Evolutionary conservation across 2,113 vertebrate genomes (phyloP), one percentile per base, ranked within the genome.

Genomic region (Hepsetus odoe): DNA sequence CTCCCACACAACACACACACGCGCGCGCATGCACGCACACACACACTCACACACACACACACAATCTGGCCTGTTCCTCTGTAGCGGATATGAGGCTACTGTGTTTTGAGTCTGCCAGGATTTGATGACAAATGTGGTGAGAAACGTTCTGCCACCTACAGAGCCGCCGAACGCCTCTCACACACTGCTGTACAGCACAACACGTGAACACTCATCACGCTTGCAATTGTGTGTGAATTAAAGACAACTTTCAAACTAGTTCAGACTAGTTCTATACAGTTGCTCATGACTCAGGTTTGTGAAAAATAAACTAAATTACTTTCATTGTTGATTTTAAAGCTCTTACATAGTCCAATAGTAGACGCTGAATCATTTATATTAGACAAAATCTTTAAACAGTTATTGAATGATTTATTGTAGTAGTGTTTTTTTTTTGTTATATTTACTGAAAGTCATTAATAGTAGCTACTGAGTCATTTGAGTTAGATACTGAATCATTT

Each of bases 21-120:
- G 14, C 32, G 24, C 70, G 13, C 70, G 58, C 70, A 72, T 53
- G 61, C 56, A 46, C 14, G 65, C 58, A 62, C 53, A 61, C 72
- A 74, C 33, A 59, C 35, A 46, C 70, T 49, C 64, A 70, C 42
- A 76, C 33, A 81, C 79, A 81, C 70, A 80, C 78, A 74, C 62
- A 62, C 72, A 62, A 68, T 71, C 76, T 72, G 68, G 68, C 68
- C 32, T 51, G 44, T 51, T 78, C 33, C 44, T 72, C 32, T 24
- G n/a, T 53, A 32, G 76, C 58, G 68, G 68, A 79, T 65, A 79
- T 79, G 58, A 62, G 51, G 68, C 68, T 44, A 51, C 58, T 65
- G 76, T 8, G 65, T 56, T 46, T 69, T 38, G 22, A 46, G 42
- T 24, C 51, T 72, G 68, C 53, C 76, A 79, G 68, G 56, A 79